phyloP scores from a whole-genome alignment of 2,113 vertebrate genomes.

The Illadopsis cleaveri region DNA sequence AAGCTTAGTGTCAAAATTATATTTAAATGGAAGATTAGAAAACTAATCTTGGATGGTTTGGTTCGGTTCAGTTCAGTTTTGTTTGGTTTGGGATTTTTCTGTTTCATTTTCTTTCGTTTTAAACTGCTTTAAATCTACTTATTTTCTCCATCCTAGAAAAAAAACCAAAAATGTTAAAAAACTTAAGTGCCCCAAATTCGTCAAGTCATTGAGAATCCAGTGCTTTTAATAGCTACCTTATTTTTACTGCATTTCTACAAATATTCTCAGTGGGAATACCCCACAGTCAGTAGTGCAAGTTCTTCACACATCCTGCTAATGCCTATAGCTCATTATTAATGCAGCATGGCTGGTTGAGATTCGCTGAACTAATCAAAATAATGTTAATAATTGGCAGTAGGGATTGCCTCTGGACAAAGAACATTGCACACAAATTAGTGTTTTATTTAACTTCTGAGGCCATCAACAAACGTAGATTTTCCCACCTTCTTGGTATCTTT shows the following conservation, averaged over 20 bases:
- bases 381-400: background rate
- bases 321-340: background rate
- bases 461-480: background rate
- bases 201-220: background rate
- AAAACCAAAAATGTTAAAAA: background rate
- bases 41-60: background rate
- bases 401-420: background rate
- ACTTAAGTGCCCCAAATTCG: background rate
- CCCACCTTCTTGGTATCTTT: background rate
- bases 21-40: background rate
- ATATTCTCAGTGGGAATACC: background rate
- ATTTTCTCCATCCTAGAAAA: background rate
- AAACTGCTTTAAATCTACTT: background rate
- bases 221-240: background rate
- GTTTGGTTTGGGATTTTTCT: background rate
- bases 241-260: background rate
- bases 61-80: too few relatives aligned
- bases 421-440: background rate
- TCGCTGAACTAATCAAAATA: slow-evolving; percentile 22
- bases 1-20: background rate
- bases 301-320: background rate
- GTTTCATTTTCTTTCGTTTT: background rate
- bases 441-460: background rate
- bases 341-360: background rate
- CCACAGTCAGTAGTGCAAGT: background rate